Base-by-base conservation (phyloP, 2,113 vertebrate genomes). In the Sardina pilchardus region DNA sequence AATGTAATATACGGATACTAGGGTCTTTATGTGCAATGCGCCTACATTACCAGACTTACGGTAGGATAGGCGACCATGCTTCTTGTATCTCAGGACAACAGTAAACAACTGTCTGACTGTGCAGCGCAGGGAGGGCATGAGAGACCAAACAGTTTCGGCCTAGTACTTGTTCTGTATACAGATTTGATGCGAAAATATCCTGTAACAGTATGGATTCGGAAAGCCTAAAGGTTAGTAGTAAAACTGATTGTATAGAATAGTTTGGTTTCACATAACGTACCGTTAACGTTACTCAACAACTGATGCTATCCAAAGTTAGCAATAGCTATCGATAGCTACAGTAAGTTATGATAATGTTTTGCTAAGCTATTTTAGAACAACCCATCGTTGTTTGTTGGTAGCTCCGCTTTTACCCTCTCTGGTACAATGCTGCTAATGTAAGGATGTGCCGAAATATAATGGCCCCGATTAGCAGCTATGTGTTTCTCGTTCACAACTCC, bases 211-310 rank as follows among this genome's bases (percentile, higher is more conserved):
- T 93, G 90, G 91, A 92, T 0, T n/a, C 85, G 0, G 88, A 85
- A 83, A 84, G 43, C 21, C 82, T 85, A 44, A 90, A 86, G 90
- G 94, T 93, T 85, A 47, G 84, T 63, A 6, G 1, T 0, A 7
- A 36, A 1, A 44, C 3, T 6, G 30, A 24, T 48, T 12, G 4
- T 34, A 36, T 36, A 16, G 34, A 16, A 36, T 78, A 17, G 14
- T 34, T 78, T 78, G 16, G 10, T 39, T 17, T 78, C 10, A 36
- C 12, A 78, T 78, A 42, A 42, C 39, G 2, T 42, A 42, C 2
- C 39, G 39, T 42, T 42, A 42, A 42, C 39, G 39, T 42, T 42
- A 30, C n/a, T 56, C 50, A n/a, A 63, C 34, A 34, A 30, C 7
- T 30, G 63, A 10, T 10, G 39, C 8, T 53, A 50, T 34, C 81